phyloP scores from a whole-genome alignment of 2,113 vertebrate genomes.

The Guaruba guarouba region DNA sequence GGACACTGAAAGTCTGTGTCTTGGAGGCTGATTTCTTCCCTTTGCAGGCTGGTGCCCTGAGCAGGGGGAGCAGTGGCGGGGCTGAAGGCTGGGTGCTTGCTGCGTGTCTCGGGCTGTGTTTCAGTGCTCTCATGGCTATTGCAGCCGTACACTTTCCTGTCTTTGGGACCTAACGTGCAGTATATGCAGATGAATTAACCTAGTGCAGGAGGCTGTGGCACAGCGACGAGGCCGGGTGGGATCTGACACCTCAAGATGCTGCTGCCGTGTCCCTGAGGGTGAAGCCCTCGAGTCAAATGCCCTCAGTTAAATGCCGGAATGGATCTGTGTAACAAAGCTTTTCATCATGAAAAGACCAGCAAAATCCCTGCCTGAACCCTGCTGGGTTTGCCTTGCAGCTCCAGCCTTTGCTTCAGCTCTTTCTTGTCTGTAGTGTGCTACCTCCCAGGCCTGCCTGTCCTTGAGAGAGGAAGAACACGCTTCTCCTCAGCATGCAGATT shows the following conservation, averaged over 20 bases:
- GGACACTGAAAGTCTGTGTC: background rate
- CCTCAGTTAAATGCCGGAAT: background rate
- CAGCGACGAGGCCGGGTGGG: fast-evolving
- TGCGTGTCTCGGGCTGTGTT: fast-evolving
- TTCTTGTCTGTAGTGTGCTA: background rate
- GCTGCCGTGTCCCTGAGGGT: background rate
- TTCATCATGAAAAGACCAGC: background rate
- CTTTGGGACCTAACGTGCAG: fast-evolving
- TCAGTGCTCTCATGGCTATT: background rate
- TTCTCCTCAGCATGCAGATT: background rate
- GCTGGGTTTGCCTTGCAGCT: background rate
- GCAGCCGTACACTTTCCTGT: background rate
- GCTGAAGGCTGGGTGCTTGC: background rate
- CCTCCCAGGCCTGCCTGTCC: too few relatives aligned
- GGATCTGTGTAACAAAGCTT: background rate
- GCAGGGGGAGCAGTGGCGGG: background rate
- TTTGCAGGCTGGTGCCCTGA: fast-evolving
- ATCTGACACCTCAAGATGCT: background rate
- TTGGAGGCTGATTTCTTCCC: background rate
- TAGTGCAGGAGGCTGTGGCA: background rate
- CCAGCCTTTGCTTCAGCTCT: background rate
- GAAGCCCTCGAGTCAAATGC: background rate
- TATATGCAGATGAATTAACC: background rate
- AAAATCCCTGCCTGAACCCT: background rate
- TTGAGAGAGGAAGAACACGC: background rate